phyloP scores from a whole-genome alignment of 2,113 vertebrate genomes.

The Pundamilia nyererei region DNA sequence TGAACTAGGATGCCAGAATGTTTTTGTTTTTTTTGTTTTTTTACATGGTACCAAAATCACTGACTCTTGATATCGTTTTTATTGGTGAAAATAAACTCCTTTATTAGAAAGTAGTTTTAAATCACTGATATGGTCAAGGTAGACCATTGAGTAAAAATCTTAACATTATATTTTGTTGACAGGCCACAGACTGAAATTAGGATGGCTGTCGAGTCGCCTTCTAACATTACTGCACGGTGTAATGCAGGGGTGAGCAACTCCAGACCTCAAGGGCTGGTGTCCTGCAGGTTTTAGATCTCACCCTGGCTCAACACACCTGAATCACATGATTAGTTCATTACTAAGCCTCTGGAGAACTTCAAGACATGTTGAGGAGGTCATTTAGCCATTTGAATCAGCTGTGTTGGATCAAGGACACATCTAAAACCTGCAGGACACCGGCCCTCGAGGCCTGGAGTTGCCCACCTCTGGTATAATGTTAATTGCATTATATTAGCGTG shows the following conservation, averaged over 20 bases:
- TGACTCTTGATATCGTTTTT: background rate
- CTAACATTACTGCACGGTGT: background rate
- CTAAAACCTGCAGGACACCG: accelerated
- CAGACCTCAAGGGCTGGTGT: accelerated
- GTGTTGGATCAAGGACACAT: background rate
- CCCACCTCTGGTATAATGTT: background rate
- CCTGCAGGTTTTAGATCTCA: background rate
- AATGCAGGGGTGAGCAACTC: background rate
- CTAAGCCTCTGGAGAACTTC: background rate
- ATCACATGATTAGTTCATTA: background rate
- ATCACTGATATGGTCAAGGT: accelerated
- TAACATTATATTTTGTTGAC: background rate
- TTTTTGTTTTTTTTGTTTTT: accelerated
- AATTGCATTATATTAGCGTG: background rate
- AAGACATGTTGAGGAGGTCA: background rate
- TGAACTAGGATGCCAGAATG: background rate
- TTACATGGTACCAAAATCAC: background rate
- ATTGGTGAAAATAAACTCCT: background rate
- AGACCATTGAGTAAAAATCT: too few relatives aligned
- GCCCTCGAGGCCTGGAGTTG: accelerated
- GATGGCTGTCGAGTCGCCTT: accelerated
- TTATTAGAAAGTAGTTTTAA: background rate
- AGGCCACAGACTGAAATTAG: background rate
- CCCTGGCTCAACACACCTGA: background rate
- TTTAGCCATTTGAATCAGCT: background rate